Percentiles rank a stretch among this genome's conserved stretches.
Evolutionary conservation across 2,797 vertebrate species (phyloP).

Genomic region (Lycodopsis pacificus): DNA sequence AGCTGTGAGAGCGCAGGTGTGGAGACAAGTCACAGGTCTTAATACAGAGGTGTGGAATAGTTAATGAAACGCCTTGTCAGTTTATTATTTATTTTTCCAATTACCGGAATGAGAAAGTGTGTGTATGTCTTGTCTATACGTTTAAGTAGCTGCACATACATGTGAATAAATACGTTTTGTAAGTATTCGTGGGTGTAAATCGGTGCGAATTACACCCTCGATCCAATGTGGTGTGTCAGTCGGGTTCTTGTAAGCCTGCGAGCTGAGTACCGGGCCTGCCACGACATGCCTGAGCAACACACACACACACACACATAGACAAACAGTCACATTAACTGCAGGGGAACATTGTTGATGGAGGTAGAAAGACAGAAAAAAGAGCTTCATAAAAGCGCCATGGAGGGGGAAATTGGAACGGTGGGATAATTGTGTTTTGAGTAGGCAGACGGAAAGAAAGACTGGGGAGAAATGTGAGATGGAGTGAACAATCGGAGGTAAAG

Average conservation of each 20-base stretch:
- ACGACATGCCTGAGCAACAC: conserved; percentile 48
- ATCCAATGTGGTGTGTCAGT: conserved; percentile 53
- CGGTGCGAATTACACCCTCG: conserved; percentile 17
- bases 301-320: conserved; percentile 14
- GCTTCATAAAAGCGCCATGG: conserved; percentile 18
- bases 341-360: conserved; percentile 35
- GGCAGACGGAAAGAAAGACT: conserved; percentile 26
- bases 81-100: conserved; percentile 24
- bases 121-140: conserved; percentile 4
- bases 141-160: background rate
- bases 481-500: conserved; percentile 20
- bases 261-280: conserved; percentile 45
- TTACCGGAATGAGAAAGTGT: conserved; percentile 1
- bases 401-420: conserved; percentile 33
- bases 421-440: conserved; percentile 38
- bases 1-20: conserved; percentile 45
- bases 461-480: conserved; percentile 3
- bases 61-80: conserved; percentile 69
- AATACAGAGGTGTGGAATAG: conserved; percentile 63
- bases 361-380: conserved; percentile 9
- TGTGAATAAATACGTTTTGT: conserved; percentile 1
- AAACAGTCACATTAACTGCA: conserved; percentile 37
- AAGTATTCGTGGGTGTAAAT: conserved; percentile 23
- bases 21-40: conserved; percentile 55
- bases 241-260: conserved; percentile 30